Evolutionary conservation across 2,113 vertebrate genomes (phyloP).

Genomic region (Plecturocebus donacophilus): DNA sequence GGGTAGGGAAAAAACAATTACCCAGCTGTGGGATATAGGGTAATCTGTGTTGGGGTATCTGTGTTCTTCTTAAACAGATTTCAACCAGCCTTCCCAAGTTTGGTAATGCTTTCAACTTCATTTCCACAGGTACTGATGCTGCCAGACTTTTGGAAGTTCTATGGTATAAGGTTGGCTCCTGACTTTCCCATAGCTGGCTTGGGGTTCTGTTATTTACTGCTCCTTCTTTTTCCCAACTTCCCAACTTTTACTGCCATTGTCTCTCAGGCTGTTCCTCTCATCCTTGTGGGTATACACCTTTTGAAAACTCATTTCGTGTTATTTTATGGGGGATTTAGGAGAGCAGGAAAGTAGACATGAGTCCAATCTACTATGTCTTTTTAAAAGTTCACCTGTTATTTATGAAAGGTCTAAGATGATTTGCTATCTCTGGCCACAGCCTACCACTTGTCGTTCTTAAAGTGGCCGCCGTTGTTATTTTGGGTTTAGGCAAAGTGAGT

Average conservation of each 20-base stretch:
- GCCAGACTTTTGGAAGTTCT: neutral
- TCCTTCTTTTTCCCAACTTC: neutral
- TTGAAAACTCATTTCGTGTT: neutral
- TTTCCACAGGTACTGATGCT: neutral
- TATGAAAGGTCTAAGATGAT: neutral
- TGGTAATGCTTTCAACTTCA: neutral
- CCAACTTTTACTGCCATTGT: neutral
- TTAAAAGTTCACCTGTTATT: neutral
- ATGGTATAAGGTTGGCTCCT: neutral
- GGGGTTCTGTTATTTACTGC: neutral
- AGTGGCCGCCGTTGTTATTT: neutral
- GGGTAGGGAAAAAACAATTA: neutral
- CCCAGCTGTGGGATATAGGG: neutral
- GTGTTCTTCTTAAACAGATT: neutral
- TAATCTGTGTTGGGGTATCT: neutral
- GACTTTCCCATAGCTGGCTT: neutral
- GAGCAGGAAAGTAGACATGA: neutral
- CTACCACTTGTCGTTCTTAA: neutral
- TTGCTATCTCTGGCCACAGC: neutral
- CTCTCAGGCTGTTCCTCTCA: neutral
- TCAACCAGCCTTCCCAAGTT: neutral
- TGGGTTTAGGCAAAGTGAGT: neutral
- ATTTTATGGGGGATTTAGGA: neutral
- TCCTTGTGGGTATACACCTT: neutral
- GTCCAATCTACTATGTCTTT: neutral